Evolutionary conservation across 2,797 vertebrate species (phyloP).

Genomic region (Gobionotothen gibberifrons): DNA sequence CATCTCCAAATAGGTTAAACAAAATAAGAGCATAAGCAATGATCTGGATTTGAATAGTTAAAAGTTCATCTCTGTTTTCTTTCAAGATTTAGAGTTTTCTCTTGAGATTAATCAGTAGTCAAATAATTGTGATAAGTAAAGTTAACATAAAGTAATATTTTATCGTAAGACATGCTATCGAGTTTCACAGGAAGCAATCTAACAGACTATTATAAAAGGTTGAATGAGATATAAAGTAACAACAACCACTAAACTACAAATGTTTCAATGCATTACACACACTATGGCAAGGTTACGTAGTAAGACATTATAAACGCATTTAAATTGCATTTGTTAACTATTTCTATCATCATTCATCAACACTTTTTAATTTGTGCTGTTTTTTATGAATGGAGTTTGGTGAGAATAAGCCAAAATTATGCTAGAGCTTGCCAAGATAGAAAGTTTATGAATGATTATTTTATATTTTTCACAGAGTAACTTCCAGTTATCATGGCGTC

Average conservation of each 20-base stretch:
- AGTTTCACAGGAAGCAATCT: too few relatives aligned
- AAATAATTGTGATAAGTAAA: too few relatives aligned
- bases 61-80: too few relatives aligned
- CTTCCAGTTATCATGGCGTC: slow-evolving; percentile 53
- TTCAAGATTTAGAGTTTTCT: too few relatives aligned
- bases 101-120: too few relatives aligned
- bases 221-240: neutral
- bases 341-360: too few relatives aligned
- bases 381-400: neutral
- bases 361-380: neutral
- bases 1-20: too few relatives aligned
- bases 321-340: neutral
- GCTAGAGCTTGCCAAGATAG: neutral
- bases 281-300: neutral
- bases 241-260: neutral
- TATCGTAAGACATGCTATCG: too few relatives aligned
- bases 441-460: neutral
- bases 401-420: neutral
- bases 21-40: too few relatives aligned
- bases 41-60: too few relatives aligned
- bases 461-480: neutral
- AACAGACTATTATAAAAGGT: neutral
- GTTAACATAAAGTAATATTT: too few relatives aligned
- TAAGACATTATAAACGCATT: neutral
- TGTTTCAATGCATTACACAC: neutral